phyloP scores from a whole-genome alignment of 2,113 vertebrate species.

The Protobothrops mucrosquamatus region DNA sequence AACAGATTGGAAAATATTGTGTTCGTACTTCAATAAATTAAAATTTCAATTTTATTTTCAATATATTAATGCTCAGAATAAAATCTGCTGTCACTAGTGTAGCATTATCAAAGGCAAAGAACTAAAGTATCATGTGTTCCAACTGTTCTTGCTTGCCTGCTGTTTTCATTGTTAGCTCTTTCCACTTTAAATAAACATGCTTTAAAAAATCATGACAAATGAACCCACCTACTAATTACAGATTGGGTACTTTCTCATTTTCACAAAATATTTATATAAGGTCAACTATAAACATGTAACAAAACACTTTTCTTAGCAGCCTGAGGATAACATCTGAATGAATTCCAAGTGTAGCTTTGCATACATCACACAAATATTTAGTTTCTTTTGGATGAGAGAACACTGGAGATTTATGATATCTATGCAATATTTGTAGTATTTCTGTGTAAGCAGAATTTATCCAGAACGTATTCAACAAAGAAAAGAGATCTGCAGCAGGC shows the following conservation, averaged over 20 bases:
- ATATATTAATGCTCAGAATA: conserved; percentile 5
- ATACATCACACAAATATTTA: not conserved
- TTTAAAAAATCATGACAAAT: conserved; percentile 16
- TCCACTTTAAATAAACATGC: not conserved
- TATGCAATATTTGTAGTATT: not conserved
- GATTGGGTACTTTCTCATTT: not conserved
- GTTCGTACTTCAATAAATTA: not conserved
- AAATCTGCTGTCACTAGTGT: not conserved
- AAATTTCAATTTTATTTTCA: not conserved
- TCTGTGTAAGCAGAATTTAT: not conserved
- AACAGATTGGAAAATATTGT: not conserved
- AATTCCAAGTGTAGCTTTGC: not conserved
- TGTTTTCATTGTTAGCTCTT: conserved; percentile 8
- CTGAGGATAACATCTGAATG: not conserved
- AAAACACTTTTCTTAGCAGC: not conserved
- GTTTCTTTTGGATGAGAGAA: not conserved
- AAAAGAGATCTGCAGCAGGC: not conserved
- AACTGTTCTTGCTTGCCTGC: not conserved
- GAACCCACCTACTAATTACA: not conserved
- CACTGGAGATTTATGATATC: not conserved
- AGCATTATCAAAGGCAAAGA: not conserved
- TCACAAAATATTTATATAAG: conserved; percentile 6
- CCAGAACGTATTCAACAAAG: not conserved
- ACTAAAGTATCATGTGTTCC: not conserved
- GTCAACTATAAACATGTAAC: not conserved